Conservation (phyloP, 1,140 invertebrate genomes). For the Anagrus nilaparvatae region DNA sequence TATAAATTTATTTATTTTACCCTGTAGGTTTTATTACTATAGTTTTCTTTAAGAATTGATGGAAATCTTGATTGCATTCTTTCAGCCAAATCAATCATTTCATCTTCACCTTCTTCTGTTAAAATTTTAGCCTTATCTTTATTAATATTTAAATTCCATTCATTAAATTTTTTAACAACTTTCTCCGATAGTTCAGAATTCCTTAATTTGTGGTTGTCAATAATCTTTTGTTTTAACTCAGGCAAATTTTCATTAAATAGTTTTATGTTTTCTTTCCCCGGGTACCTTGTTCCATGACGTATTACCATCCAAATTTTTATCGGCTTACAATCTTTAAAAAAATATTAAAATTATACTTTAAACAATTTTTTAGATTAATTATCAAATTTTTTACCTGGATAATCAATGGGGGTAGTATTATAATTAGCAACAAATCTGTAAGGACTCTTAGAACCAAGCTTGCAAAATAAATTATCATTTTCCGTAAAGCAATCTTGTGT, state of each 20-base stretch:
- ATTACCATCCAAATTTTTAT: constrained; percentile 55
- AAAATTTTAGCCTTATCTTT: constrained; percentile 43
- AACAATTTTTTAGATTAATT: constrained; percentile 2
- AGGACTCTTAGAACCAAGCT: constrained; percentile 48
- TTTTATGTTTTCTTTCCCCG: constrained; percentile 43
- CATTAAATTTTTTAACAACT: constrained; percentile 36
- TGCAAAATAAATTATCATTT: constrained; percentile 23
- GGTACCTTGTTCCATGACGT: constrained; percentile 59
- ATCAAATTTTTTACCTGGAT: constrained; percentile 39
- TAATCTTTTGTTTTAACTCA: constrained; percentile 40
- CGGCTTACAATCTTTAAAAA: constrained; percentile 42
- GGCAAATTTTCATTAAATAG: constrained; percentile 41
- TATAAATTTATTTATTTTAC: constrained; percentile 36
- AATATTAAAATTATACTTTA: too few relatives aligned
- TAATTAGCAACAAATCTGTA: constrained; percentile 52
- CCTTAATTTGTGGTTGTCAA: constrained; percentile 31
- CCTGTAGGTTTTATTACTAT: constrained; percentile 46
- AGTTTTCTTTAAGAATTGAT: constrained; percentile 44
- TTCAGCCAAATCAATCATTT: constrained; percentile 53
- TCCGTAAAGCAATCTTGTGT: constrained; percentile 19
- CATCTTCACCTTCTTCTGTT: constrained; percentile 53
- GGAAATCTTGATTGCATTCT: constrained; percentile 57
- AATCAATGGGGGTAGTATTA: constrained; percentile 41
- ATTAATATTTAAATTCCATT: constrained; percentile 43
- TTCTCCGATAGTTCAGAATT: constrained; percentile 28